Evolutionary conservation across 2,797 vertebrate genomes (phyloP), one percentile per base, ranked within the genome.

Genomic region (Hyperoplus immaculatus): DNA sequence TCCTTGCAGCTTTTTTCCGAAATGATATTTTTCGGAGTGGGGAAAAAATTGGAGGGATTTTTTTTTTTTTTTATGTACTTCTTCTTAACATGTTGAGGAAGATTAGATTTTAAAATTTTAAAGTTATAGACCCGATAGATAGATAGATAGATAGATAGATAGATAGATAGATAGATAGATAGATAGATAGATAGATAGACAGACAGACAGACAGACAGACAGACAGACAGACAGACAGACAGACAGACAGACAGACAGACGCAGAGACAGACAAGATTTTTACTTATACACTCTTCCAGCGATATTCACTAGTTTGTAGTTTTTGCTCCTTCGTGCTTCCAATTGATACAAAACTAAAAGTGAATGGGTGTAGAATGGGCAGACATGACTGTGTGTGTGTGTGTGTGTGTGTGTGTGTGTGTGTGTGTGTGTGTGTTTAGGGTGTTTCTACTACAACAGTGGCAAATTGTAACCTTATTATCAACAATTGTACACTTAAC

Each of bases 301-400:
- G 71, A 77, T 29, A 3, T 78, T 91, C 57, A 79, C 69, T 85
- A 80, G 74, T 87, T 84, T 89, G 80, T 92, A 87, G 86, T 91
- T 90, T 29, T 85, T 80, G 69, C 92, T 94, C 89, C 88, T 90
- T 77, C 85, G 94, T 95, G 95, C 95, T 96, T 96, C 95, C 95
- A 94, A 68, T 29, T 29, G 78, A 86, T 82, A 76, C 90, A 74
- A 71, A 74, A 81, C 75, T 88, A 14, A 72, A 72, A 12, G 5
- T 59, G 45, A 64, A 56, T 64, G 78, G 79, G 73, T 65, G 29
- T 21, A 21, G 67, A 71, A 56, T 42, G 63, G 82, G 88, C 87
- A 85, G 87, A 89, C 80, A 10, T 69, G 86, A 91, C 85, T 87
- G 87, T 89, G 29, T 88, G 83, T 80, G 80, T 83, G 81, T 13